Evolutionary conservation across 2,888 invertebrate species (phyloP), one percentile per base, ranked within the genome.

Genomic region (Drosophila limbata): DNA sequence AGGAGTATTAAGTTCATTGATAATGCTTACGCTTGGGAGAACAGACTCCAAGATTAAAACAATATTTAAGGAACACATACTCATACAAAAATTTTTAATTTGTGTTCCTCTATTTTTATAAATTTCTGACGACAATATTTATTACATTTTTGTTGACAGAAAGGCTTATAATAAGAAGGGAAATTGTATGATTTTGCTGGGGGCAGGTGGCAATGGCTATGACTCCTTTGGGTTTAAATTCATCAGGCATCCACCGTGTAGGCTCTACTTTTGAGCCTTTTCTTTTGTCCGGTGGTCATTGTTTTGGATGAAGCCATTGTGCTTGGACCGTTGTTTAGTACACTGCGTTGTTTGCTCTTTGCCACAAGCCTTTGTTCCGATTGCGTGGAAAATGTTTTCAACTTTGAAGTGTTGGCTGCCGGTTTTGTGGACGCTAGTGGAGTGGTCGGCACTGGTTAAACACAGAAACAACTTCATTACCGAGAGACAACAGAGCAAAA

Each of bases 391-490:
- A 40, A 57, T 73, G 72, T 56, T 66, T 66, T 60, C 5, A 72
- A 62, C 69, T 69, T 57, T 53, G 42, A 73, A 64, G 66, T 69
- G 71, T 52, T 63, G 48, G 53, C 31, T 52, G 55, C 28, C 40
- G 62, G 40, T 21, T 65, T 57, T 70, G 77, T 39, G 52, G 79
- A 56, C 39, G 68, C 70, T 65, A 74, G 68, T 70, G 64, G 65
- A 72, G 53, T 67, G 70, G 65, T 76, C 68, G 35, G 39, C 55
- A 60, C 42, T 55, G 60, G 66, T 68, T 52, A 66, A 67, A 63
- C 69, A 68, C 28, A 60, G 50, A 66, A 70, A 78, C 73, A 79
- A 63, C 84, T 83, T 83, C 65, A 86, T 86, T 79, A 75, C 68
- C 28, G 59, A 37, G n/a, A 50, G 15, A 40, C 59, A 67, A 57